A percentile compares a stretch with the other conserved stretches of the same genome.
Evolutionary conservation across 2,113 vertebrate genomes (phyloP).

Genomic region (Vombatus ursinus): DNA sequence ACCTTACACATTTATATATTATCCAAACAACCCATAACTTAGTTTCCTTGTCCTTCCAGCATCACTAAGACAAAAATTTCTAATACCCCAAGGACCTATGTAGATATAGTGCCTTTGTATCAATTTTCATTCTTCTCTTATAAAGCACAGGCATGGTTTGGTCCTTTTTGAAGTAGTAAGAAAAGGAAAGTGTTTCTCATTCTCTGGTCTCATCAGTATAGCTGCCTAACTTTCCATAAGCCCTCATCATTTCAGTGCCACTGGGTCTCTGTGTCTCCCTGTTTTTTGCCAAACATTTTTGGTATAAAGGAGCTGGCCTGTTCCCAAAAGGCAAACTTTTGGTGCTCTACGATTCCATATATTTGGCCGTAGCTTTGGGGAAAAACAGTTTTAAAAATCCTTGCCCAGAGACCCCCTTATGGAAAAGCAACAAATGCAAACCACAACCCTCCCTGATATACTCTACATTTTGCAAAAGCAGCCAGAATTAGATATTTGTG

Average conservation of each 20-base stretch:
- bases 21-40: background rate
- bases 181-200: background rate
- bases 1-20: background rate
- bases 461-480: background rate
- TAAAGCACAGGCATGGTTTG: background rate
- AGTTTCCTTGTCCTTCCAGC: background rate
- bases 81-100: no score
- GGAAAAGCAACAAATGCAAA: background rate
- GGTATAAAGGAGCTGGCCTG: background rate
- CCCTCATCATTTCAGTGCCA: background rate
- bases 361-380: background rate
- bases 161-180: background rate
- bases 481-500: background rate
- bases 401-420: background rate
- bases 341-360: background rate
- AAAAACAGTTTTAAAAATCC: slow-evolving; percentile 4
- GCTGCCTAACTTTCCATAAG: background rate
- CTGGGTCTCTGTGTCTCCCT: background rate
- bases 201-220: background rate
- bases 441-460: background rate
- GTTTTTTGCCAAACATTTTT: background rate
- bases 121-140: background rate
- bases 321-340: background rate
- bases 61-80: background rate
- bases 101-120: background rate